Base-by-base conservation (phyloP, 2,888 invertebrate species). In the Epinotia ramella region DNA sequence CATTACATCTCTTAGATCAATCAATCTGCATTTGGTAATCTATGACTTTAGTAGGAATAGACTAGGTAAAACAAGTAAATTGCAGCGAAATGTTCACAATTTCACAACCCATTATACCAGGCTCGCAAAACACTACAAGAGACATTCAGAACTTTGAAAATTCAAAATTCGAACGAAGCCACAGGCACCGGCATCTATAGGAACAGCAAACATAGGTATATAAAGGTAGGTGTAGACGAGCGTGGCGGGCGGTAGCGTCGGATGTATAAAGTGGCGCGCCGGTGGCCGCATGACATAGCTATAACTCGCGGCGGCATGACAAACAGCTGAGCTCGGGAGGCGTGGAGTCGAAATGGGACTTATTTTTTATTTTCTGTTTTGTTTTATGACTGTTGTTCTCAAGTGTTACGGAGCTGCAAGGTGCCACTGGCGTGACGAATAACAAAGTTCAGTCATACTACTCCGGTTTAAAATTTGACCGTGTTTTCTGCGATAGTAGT, bases 261-360 rank as follows among this genome's bases (percentile, higher is more conserved):
- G 93, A 93, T 93, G 93, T 93, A 93, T 93, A 93, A 93, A 93
- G 93, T 93, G 93, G 92, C 93, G 93, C 93, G 93, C 91, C 93
- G 93, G 93, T 93, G 93, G 93, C 93, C 93, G 91, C 92, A 90
- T 92, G 91, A 93, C 93, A 93, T 92, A 94, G 91, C 92, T 93
- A 94, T 94, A 94, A 92, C 93, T 93, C 88, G 88, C 89, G 90
- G 90, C 88, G 89, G 89, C 93, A 91, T 93, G 93, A 93, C 93
- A 93, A 93, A 92, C 92, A 91, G 90, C 88, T 86, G 85, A 79
- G 66, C 82, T 78, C 81, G 84, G 82, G 73, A 79, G 80, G 79
- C 77, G 81, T 91, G 86, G 93, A 93, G 90, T 82, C 85, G 90
- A 78, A 80, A 69, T 44, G 44, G 71, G 72, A 28, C 24, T 53